A percentile compares a stretch with the other conserved stretches of the same genome.
Evolutionary conservation across 2,888 invertebrate genomes (phyloP).

Genomic region (Cyrtodaria siliqua): DNA sequence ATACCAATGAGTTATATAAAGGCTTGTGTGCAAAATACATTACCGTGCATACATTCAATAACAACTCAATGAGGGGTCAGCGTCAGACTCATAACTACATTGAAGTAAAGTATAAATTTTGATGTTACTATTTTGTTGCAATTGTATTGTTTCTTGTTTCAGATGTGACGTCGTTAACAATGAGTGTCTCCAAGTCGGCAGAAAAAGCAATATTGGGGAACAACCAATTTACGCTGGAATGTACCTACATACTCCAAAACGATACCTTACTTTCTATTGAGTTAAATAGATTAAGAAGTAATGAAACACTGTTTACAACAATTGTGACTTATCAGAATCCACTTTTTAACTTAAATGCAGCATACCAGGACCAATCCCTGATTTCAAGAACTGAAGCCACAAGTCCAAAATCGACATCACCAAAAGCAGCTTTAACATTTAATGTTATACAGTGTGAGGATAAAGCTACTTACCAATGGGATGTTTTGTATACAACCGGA

Average conservation of each 20-base stretch:
- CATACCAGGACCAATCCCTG: neutral
- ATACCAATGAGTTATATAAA: too few relatives aligned
- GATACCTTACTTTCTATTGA: neutral
- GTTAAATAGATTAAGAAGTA: constrained; percentile 8
- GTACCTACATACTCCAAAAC: constrained; percentile 1
- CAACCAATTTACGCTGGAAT: constrained; percentile 17
- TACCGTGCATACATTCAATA: too few relatives aligned
- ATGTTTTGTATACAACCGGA: constrained; percentile 5
- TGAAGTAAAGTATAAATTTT: too few relatives aligned
- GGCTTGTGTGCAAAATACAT: too few relatives aligned
- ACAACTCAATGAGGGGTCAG: too few relatives aligned
- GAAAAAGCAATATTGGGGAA: constrained; percentile 24
- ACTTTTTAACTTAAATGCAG: neutral
- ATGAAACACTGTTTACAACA: neutral
- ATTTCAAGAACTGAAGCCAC: constrained; percentile 5
- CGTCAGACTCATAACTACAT: too few relatives aligned
- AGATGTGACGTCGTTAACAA: constrained; percentile 17
- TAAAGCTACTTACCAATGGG: constrained; percentile 29
- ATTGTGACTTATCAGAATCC: constrained; percentile 20
- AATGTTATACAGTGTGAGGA: constrained; percentile 26
- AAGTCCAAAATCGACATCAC: neutral
- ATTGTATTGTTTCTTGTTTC: constrained; percentile 30
- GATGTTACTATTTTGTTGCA: too few relatives aligned
- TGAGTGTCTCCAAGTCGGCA: neutral
- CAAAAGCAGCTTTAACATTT: constrained; percentile 10